Base-by-base conservation (phyloP, 2,113 vertebrate species). In the Numenius arquata region DNA sequence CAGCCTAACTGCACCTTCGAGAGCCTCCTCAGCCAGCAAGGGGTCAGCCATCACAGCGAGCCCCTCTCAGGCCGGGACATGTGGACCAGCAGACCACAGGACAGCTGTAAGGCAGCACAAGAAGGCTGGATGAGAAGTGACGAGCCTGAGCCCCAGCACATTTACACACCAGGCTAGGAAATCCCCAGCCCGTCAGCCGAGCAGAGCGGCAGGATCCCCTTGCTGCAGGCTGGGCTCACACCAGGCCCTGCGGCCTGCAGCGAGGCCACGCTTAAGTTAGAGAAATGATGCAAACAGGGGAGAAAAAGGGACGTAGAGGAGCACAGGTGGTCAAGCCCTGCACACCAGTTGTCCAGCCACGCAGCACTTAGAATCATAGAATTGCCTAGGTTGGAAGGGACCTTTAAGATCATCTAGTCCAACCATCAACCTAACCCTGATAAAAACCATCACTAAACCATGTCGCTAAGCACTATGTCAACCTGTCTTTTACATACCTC, bases 1-100 rank as follows among this genome's bases (percentile, higher is more conserved):
- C 1, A 0, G 30, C 6, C 1, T 7, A 32, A 55, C 36, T 61
- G 43, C 45, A 61, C 43, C 80, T 81, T 20, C 9, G 48, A 47
- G 36, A 81, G 36, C 17, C 59, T n/a, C 6, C 34, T 78, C 40
- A 32, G 14, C 19, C 66, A 86, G 79, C 34, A 23, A 34, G 32
- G 58, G 45, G 13, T 59, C 29, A 76, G 88, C 58, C 67, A 77
- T 8, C 48, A 8, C 55, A 74, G 78, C 32, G 8, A 48, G 38
- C 14, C 47, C 32, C 81, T 62, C 72, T 50, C 3, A 0, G 29
- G 53, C 2, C 2, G 88, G 62, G 66, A 17, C 29, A 47, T 70
- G 5, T 9, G 47, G 43, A 9, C 27, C 65, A 43, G 23, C 56
- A 68, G 53, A 18, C 6, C 27, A 20, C 30, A 16, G 80, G 68